Evolutionary conservation across 2,113 vertebrate genomes (phyloP), one percentile per base, ranked within the genome.

Genomic region (Leucoraja erinaceus): DNA sequence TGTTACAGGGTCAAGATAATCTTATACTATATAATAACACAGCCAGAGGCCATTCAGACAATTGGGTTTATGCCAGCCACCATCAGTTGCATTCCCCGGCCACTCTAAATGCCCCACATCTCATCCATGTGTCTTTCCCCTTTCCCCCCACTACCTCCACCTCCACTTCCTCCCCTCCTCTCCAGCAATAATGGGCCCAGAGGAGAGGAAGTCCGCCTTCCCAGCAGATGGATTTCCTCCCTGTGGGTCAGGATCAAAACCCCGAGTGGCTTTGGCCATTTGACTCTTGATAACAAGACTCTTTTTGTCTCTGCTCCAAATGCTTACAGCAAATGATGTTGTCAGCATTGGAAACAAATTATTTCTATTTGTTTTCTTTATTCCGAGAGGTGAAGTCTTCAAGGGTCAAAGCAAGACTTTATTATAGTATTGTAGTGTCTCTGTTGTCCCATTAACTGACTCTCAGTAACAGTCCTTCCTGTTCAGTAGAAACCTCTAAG

Each of bases 201-300:
- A 72, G 72, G 66, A 91, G 70, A 91, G 33, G 22, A 72, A 91
- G 6, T 33, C 90, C 72, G 63, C 66, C 72, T 54, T 91, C 66
- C 33, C 63, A 47, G 90, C 66, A 72, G 25, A 91, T 72, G 66
- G 90, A 88, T 91, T 74, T 91, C 90, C 72, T 91, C 90, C 90
- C 72, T 72, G 10, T 72, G 38, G 66, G 66, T 54, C 90, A 91
- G 70, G 33, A 91, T 68, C 90, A 74, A 91, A 91, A 72, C 70
- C n/a, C 63, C 7, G 6, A 38, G 63, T 16, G 31, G 61, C 88
- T 47, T 90, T 72, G 47, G 28, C 83, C 83, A 88, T 66, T 54
- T 74, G 68, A 54, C 33, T 91, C 68, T 25, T 68, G 5, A 22
- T 74, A 91, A 91, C 90, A 91, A 68, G 68, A 68, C 90, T 54